Base-by-base conservation (phyloP, 2,113 vertebrate species). In the Prionailurus viverrinus region DNA sequence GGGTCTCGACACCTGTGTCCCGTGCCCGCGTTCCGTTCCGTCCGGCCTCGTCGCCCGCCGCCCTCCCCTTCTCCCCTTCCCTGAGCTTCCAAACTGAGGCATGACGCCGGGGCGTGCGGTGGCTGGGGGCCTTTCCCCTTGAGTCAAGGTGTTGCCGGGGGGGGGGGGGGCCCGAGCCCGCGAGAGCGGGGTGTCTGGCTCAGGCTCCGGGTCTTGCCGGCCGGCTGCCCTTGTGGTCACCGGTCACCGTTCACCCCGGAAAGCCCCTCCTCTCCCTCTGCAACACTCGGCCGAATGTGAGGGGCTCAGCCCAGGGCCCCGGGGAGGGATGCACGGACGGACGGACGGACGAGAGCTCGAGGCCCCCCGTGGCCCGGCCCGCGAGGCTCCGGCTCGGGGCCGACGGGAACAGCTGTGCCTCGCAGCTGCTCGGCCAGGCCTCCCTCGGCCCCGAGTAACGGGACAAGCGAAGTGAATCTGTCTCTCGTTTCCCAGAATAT, bases 371-470 rank as follows among this genome's bases (percentile, higher is more conserved):
- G 92, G 71, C 61, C 48, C 21, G 31, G 41, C 51, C 80, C 48
- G 18, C 0, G 5, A 61, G 66, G 68, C 53, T 55, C 10, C 13
- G 14, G 39, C 41, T 14, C 33, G 9, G 16, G 48, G 48, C 14
- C 9, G 41, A 27, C 68, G 3, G 18, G n/a, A 33, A 83, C 41
- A 92, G 74, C 58, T 66, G 41, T 33, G 85, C 76, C 48, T 33
- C 21, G 39, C 80, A 86, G 71, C n/a, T 86, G 36, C 39, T 82
- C 41, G 41, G 53, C 51, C 53, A 58, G 69, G 71, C 61, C 93
- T 45, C 16, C 78, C 83, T 53, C 61, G 55, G 89, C 36, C n/a
- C 73, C 51, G 23, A 21, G 74, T 27, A 1, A n/a, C 48, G n/a
- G 4, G 31, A 86, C 29, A 61, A 68, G 58, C 27, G 7, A 13